These are phyloP conservation scores for Acleris emargana DNA, from an alignment of 2,888 invertebrate species.

Conservation along the genomic window DNA sequence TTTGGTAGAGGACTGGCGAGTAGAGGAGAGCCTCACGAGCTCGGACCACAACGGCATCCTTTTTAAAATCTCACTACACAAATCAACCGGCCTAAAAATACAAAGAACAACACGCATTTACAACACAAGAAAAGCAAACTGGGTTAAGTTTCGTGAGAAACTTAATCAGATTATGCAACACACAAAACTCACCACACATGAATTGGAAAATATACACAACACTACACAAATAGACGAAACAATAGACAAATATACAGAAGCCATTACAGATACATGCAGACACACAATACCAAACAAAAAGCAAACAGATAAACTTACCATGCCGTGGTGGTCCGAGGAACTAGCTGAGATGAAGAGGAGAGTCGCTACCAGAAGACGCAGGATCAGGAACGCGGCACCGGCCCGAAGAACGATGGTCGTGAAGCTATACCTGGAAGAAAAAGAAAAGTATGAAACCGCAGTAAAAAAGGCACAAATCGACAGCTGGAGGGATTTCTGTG, in stretches of 20 bases:
- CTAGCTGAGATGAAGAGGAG: constrained; percentile 28
- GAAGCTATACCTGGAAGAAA: constrained; percentile 27
- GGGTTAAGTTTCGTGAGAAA: constrained; percentile 24
- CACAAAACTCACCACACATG: not conserved
- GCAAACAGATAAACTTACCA: constrained; percentile 8
- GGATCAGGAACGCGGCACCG: constrained; percentile 4
- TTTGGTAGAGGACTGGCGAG: constrained; percentile 8
- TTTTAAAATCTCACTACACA: not conserved
- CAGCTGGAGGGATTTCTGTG: constrained; percentile 35
- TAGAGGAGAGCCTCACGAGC: not conserved
- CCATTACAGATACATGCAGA: constrained; percentile 23
- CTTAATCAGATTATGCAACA: constrained; percentile 4
- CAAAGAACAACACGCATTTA: constrained; percentile 8
- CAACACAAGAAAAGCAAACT: constrained; percentile 25
- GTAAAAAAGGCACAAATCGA: constrained; percentile 5
- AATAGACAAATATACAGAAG: constrained; percentile 5
- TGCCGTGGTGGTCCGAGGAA: constrained; percentile 40
- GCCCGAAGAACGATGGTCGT: constrained; percentile 21
- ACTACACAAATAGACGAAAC: constrained; percentile 1
- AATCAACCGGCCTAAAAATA: not conserved
- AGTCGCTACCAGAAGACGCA: constrained; percentile 23
- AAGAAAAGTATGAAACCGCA: constrained; percentile 16
- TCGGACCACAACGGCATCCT: constrained; percentile 29
- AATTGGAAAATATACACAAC: not conserved
- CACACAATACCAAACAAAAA: constrained; percentile 32